Percentiles rank a stretch among this genome's conserved stretches.
Evolutionary conservation across 2,113 vertebrate species (phyloP).

Genomic region (Macquaria australasica): DNA sequence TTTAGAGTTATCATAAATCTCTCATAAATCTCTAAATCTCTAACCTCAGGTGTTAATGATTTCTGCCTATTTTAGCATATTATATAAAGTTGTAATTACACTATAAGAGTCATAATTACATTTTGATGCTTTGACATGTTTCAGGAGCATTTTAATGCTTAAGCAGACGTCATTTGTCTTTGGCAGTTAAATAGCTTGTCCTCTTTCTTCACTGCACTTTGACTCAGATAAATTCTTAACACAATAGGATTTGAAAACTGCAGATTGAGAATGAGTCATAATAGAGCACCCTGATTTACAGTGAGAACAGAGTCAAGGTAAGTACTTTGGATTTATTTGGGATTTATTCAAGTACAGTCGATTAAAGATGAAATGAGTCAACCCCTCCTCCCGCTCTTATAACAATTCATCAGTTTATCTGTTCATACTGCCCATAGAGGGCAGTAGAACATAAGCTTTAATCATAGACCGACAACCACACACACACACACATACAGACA

Average conservation of each 20-base stretch:
- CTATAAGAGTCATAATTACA: background rate
- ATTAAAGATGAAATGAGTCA: constrained; percentile 35
- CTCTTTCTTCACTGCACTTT: background rate
- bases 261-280: constrained; percentile 32
- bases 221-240: constrained; percentile 16
- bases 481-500: constrained; percentile 20
- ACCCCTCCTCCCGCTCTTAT: background rate
- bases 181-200: background rate
- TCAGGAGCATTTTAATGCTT: background rate
- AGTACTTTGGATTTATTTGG: constrained; percentile 39
- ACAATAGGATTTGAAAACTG: constrained; percentile 19
- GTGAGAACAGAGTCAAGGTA: constrained; percentile 34
- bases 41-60: background rate
- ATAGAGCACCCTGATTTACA: constrained; percentile 10
- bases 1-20: background rate
- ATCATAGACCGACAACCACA: background rate
- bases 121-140: background rate
- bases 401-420: constrained; percentile 7
- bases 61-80: background rate
- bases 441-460: constrained; percentile 73
- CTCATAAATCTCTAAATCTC: background rate
- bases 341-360: constrained; percentile 36
- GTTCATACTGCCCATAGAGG: constrained; percentile 67
- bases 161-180: background rate
- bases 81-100: background rate